A percentile compares a stretch with the other conserved stretches of the same genome.
These are phyloP conservation scores for Synanthedon tipuliformis DNA, from an alignment of 2,888 invertebrate genomes.

Conservation along the genomic window DNA sequence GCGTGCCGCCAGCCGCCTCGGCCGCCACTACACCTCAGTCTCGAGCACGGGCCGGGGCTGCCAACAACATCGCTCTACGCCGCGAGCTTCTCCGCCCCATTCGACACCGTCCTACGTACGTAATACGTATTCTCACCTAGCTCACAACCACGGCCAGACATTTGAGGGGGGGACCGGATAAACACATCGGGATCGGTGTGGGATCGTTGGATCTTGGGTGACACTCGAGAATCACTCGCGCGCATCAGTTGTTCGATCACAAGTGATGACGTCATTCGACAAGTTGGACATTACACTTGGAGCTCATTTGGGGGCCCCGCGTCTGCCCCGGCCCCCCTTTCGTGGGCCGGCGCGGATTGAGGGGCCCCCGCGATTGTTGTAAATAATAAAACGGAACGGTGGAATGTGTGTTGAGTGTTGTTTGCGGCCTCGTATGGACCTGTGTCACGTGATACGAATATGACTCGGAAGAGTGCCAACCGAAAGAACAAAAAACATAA, in stretches of 20 bases:
- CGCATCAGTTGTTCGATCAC: not conserved
- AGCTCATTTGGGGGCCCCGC: slow-evolving; percentile 25
- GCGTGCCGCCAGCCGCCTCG: slow-evolving; percentile 62
- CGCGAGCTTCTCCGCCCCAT: slow-evolving; percentile 60
- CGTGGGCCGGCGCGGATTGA: slow-evolving; percentile 51
- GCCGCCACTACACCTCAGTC: slow-evolving; percentile 70
- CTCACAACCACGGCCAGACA: slow-evolving; percentile 12
- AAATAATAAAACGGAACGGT: slow-evolving; percentile 21
- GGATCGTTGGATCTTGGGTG: not conserved
- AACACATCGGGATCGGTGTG: too few species aligned
- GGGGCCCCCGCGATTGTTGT: slow-evolving; percentile 32
- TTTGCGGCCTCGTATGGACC: slow-evolving; percentile 31
- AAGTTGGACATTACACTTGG: not conserved
- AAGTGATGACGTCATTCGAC: not conserved
- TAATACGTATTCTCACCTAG: slow-evolving; percentile 3
- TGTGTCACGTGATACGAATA: slow-evolving; percentile 60
- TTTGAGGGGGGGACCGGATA: slow-evolving; percentile 8
- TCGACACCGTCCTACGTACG: slow-evolving; percentile 61
- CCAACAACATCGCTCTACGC: slow-evolving; percentile 66
- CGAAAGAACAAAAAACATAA: slow-evolving; percentile 24
- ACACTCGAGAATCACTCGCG: not conserved
- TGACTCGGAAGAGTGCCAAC: slow-evolving; percentile 54
- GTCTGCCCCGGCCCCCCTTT: slow-evolving; percentile 28
- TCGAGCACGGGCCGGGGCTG: slow-evolving; percentile 65
- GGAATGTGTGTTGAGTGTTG: slow-evolving; percentile 55